Conservation (phyloP, 2,888 invertebrate species). For the Oligia latruncula region DNA sequence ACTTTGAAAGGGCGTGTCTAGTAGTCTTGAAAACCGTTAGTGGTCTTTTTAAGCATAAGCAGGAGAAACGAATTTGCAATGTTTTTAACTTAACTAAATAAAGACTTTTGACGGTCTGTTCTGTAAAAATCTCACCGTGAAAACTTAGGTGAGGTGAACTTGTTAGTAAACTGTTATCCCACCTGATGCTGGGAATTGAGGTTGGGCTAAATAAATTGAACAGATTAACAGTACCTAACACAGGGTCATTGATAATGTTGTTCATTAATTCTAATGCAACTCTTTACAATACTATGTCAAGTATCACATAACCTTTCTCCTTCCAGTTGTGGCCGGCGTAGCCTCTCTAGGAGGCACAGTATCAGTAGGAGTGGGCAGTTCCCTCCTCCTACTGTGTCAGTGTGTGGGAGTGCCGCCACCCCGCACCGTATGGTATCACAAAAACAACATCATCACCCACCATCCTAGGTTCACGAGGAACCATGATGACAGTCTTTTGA, state of each 20-base stretch:
- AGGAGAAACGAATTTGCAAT: background rate
- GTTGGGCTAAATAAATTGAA: too few species aligned
- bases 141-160: too few species aligned
- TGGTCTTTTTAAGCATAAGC: too few species aligned
- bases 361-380: slow-evolving; percentile 85
- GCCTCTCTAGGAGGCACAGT: slow-evolving; percentile 90
- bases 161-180: too few species aligned
- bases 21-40: background rate
- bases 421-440: slow-evolving; percentile 86
- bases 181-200: too few species aligned
- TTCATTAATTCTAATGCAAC: too few species aligned
- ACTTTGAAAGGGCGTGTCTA: background rate
- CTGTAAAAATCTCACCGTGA: too few species aligned
- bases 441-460: slow-evolving; percentile 86
- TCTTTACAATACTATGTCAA: too few species aligned
- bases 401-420: slow-evolving; percentile 83
- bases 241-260: too few species aligned
- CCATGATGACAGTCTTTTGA: slow-evolving; percentile 83
- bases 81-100: background rate
- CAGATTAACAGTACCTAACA: too few species aligned
- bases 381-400: slow-evolving; percentile 82
- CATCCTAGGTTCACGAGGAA: slow-evolving; percentile 85
- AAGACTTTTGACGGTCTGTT: background rate
- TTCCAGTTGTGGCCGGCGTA: slow-evolving; percentile 91
- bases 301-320: background rate